Evolutionary conservation across 2,797 vertebrate species (phyloP).

Genomic region (Oophaga sylvatica): DNA sequence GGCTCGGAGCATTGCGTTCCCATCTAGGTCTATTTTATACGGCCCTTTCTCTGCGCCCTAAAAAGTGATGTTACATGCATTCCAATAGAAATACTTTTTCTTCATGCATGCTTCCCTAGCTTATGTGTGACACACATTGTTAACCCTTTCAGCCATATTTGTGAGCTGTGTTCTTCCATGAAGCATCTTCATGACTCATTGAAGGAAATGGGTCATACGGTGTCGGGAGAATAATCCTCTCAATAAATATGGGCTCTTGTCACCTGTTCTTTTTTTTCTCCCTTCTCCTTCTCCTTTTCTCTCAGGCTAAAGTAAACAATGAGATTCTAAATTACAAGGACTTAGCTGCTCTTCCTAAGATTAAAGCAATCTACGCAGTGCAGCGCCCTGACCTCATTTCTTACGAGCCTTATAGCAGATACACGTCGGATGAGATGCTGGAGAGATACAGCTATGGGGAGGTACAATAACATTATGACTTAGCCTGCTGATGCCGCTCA

Average conservation of each 20-base stretch:
- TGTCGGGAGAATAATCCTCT: conserved; percentile 16
- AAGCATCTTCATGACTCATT: conserved; percentile 3
- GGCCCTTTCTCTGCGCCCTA: too few species aligned
- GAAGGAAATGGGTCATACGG: not conserved
- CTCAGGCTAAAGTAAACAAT: conserved; percentile 97
- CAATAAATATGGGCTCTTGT: conserved; percentile 56
- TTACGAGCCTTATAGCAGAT: conserved; percentile 93
- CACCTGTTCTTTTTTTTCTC: conserved; percentile 48
- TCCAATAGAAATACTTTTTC: not conserved
- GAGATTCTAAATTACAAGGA: conserved; percentile 99
- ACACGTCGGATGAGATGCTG: conserved; percentile 90
- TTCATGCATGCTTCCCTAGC: conserved; percentile 34
- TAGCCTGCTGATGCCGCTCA: not conserved
- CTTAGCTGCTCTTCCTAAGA: conserved; percentile 97
- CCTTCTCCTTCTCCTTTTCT: conserved; percentile 63
- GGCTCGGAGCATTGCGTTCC: too few species aligned
- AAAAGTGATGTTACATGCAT: not conserved
- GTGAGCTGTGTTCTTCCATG: conserved; percentile 16
- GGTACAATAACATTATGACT: conserved; percentile 74
- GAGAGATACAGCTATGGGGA: conserved; percentile 94
- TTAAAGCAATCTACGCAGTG: conserved; percentile 98
- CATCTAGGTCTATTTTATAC: too few species aligned
- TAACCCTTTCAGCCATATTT: conserved; percentile 55
- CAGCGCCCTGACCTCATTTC: conserved; percentile 96
- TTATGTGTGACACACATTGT: conserved; percentile 6